Conservation (phyloP, 2,113 vertebrate genomes). For the Thamnophis sirtalis region DNA sequence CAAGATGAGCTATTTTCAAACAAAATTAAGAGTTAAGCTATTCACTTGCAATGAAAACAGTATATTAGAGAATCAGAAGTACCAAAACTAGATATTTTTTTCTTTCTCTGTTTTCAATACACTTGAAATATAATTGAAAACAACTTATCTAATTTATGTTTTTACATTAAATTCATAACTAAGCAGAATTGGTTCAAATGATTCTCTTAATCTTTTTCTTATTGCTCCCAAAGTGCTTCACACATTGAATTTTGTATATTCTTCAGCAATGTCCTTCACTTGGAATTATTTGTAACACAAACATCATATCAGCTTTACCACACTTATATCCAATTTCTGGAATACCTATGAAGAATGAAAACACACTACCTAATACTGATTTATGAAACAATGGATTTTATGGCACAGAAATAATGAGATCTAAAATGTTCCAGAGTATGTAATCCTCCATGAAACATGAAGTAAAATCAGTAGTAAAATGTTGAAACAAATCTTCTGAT, state of each 20-base stretch:
- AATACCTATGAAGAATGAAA: background rate
- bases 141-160: background rate
- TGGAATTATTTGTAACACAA: background rate
- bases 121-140: background rate
- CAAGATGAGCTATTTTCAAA: constrained; percentile 28
- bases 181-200: background rate
- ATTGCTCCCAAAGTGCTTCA: background rate
- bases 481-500: constrained; percentile 28
- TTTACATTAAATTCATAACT: constrained; percentile 32
- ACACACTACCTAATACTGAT: background rate
- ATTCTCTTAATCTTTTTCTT: background rate
- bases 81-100: background rate
- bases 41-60: background rate
- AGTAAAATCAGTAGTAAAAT: constrained; percentile 31
- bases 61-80: background rate
- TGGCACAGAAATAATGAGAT: background rate
- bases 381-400: background rate
- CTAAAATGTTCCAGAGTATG: background rate
- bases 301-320: background rate
- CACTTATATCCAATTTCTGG: background rate
- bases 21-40: constrained; percentile 34
- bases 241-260: background rate
- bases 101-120: background rate
- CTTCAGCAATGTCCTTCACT: background rate
- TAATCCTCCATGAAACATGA: constrained; percentile 2